A percentile compares a stretch with the other conserved stretches of the same genome.
Conservation (phyloP, 1,140 invertebrate genomes). For the Micrasema longulum region DNA sequence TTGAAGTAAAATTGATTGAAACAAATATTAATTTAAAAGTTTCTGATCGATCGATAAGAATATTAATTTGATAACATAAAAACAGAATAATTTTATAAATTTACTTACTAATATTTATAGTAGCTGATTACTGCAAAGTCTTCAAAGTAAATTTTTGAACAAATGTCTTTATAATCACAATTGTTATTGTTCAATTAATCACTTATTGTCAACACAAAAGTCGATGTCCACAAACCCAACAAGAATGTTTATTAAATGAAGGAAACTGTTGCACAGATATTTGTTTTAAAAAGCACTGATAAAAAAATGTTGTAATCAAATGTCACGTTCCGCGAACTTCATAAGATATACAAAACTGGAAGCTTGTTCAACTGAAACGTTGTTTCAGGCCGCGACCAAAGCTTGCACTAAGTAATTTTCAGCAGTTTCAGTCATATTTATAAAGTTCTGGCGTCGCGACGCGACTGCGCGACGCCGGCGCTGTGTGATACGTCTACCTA, state of each 20-base stretch:
- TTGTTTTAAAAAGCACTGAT: too few species aligned
- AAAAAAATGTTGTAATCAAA: not conserved
- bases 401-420: slow-evolving; percentile 18
- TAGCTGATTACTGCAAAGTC: not conserved
- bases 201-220: not conserved
- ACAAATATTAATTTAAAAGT: not conserved
- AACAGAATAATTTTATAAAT: not conserved
- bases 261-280: slow-evolving; percentile 6
- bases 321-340: not conserved
- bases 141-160: not conserved
- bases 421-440: slow-evolving; percentile 30
- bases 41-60: not conserved
- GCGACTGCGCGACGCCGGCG: slow-evolving; percentile 35
- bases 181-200: not conserved
- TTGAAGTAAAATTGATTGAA: not conserved
- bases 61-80: not conserved
- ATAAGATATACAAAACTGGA: not conserved
- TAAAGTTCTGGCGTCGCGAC: slow-evolving; percentile 30
- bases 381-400: slow-evolving; percentile 9
- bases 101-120: slow-evolving; percentile 3
- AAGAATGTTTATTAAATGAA: not conserved
- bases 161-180: slow-evolving; percentile 5
- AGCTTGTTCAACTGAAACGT: slow-evolving; percentile 4
- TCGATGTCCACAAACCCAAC: slow-evolving; percentile 18
- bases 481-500: not conserved